Base-by-base conservation (phyloP, 2,797 vertebrate genomes). In the Myripristis jacobus region DNA sequence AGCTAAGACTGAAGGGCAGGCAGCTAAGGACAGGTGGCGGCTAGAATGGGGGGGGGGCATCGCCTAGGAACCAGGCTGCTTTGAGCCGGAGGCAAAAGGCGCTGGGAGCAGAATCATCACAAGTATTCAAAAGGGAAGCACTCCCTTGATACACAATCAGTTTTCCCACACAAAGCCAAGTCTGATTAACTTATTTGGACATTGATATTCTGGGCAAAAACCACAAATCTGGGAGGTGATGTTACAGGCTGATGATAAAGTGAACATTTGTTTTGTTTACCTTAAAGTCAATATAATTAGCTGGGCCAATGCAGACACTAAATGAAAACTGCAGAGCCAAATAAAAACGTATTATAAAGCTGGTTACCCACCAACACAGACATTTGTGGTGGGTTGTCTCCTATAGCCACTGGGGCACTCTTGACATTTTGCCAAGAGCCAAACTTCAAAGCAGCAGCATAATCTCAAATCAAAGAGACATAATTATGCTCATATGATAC, bases 401-500 rank as follows among this genome's bases (percentile, higher is more conserved):
- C 21, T 44, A 15, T 46, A 70, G 51, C 21, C 36, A 74, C 22
- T 6, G 51, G 22, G 60, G 70, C 69, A 43, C 1, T 29, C 65
- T 51, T 29, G 51, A 68, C 18, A 57, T 65, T 81, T 73, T 73
- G 67, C 79, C 70, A 70, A 77, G 50, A 79, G 69, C 54, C 61
- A 78, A 68, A 84, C 79, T 80, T 91, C 75, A 87, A 90, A 87
- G 84, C 66, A 63, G 24, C 41, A 57, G 46, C 73, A 55, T 27
- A 65, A 87, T 71, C 76, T 79, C 63, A 86, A 86, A 89, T 86
- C 77, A 80, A 75, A 88, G 73, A 70, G 59, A 64, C 77, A 57
- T 65, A 69, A 87, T 88, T 85, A 82, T 84, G 80, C 78, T 73
- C 69, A 82, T 82, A 54, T 38, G 44, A 55, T 29, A 70, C 46